Conservation (phyloP, 2,888 invertebrate species). For the Amphipyra berbera region DNA sequence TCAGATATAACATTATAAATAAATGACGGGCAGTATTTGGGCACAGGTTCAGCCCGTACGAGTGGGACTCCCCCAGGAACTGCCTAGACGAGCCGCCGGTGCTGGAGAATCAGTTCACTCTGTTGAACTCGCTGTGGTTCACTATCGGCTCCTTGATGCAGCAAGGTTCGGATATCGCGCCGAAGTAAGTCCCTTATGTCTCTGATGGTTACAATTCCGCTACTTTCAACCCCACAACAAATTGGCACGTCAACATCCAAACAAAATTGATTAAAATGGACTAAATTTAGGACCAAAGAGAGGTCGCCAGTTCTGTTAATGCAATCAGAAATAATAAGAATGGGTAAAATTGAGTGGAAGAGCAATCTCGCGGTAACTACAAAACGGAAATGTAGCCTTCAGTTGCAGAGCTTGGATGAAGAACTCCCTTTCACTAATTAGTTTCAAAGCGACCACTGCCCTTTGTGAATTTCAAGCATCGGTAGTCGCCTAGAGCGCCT, state of each 20-base stretch:
- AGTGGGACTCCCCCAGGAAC: conserved; percentile 97
- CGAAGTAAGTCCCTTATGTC: conserved; percentile 92
- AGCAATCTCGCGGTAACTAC: conserved; percentile 64
- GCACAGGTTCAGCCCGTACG: conserved; percentile 96
- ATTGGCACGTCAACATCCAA: conserved; percentile 25
- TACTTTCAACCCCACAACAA: conserved; percentile 29
- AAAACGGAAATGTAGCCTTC: conserved; percentile 82
- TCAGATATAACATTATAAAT: conserved; percentile 54
- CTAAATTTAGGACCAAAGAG: conserved; percentile 18
- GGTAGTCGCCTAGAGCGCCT: conserved; percentile 79
- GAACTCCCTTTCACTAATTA: conserved; percentile 84
- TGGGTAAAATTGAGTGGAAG: conserved; percentile 55
- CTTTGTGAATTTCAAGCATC: conserved; percentile 87
- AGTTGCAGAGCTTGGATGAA: conserved; percentile 78
- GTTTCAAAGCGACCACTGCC: conserved; percentile 87
- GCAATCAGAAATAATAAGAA: conserved; percentile 40
- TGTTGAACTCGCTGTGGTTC: conserved; percentile 98
- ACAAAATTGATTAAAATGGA: conserved; percentile 21
- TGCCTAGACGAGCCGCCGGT: conserved; percentile 96
- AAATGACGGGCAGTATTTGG: conserved; percentile 82
- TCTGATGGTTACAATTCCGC: conserved; percentile 77
- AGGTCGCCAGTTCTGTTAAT: conserved; percentile 33
- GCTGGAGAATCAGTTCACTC: conserved; percentile 97
- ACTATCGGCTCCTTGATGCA: conserved; percentile 97
- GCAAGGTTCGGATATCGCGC: conserved; percentile 97